Evolutionary conservation across 2,113 vertebrate genomes (phyloP).

Genomic region (Pelvicachromis taeniatus): DNA sequence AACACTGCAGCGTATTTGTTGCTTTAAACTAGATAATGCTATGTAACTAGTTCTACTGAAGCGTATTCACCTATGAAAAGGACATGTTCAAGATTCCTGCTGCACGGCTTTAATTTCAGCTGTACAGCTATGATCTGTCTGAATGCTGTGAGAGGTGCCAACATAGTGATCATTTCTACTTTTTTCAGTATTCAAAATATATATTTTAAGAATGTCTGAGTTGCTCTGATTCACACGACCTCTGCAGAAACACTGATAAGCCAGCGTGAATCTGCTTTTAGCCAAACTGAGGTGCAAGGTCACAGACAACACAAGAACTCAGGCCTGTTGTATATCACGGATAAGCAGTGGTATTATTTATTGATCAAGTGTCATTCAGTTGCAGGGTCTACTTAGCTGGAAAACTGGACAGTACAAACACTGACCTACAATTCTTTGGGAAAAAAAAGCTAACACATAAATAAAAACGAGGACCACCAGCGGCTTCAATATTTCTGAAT

Average conservation of each 20-base stretch:
- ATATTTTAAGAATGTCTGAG: background rate
- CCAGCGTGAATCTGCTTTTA: background rate
- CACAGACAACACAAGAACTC: background rate
- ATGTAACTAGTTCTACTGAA: constrained; percentile 23
- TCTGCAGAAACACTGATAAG: constrained; percentile 4
- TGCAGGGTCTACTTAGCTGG: background rate
- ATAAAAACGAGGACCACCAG: constrained; percentile 61
- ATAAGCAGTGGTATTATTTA: background rate
- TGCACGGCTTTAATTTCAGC: background rate
- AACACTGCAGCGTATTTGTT: background rate
- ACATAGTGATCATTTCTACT: constrained; percentile 1
- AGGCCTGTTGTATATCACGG: background rate
- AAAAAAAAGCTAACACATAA: background rate
- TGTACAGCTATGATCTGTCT: constrained; percentile 12
- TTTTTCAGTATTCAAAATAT: background rate
- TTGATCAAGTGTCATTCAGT: background rate
- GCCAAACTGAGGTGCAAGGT: background rate
- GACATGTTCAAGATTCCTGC: background rate
- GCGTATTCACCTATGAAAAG: constrained; percentile 26
- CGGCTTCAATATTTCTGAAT: constrained; percentile 25
- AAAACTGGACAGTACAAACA: background rate
- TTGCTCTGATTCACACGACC: constrained; percentile 15
- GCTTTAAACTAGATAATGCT: background rate
- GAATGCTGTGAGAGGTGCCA: constrained; percentile 8
- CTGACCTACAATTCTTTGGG: background rate